Evolutionary conservation across 2,888 invertebrate species (phyloP).

Genomic region (Acanthosepion esculentum): DNA sequence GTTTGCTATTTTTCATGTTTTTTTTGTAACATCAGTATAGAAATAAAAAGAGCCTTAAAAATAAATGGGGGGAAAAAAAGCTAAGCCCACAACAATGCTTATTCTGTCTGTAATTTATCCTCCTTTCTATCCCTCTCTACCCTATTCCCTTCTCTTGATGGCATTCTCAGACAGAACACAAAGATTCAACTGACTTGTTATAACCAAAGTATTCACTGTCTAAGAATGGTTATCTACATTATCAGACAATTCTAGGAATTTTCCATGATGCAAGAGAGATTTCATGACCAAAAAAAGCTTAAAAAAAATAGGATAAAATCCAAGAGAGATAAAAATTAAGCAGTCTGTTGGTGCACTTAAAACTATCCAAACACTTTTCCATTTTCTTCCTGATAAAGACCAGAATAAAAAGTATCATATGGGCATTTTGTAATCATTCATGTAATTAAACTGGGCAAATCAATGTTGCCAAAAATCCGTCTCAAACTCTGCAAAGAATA

Average conservation of each 20-base stretch:
- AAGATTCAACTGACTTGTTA: neutral
- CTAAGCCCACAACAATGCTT: neutral
- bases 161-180: slow-evolving; percentile 33
- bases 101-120: neutral
- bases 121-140: neutral
- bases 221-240: slow-evolving; percentile 21
- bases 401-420: neutral
- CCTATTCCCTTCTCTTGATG: neutral
- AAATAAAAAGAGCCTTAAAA: neutral
- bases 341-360: neutral
- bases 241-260: slow-evolving; percentile 33
- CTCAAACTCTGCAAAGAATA: neutral
- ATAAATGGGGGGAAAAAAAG: neutral
- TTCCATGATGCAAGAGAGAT: slow-evolving; percentile 5
- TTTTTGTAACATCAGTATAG: neutral
- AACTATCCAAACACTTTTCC: neutral
- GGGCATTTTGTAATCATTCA: neutral
- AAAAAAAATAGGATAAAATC: neutral
- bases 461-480: neutral
- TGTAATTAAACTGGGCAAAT: neutral
- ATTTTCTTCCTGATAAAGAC: neutral
- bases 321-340: neutral
- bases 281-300: neutral
- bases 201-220: slow-evolving; percentile 10
- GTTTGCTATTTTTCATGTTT: neutral